Base-by-base conservation (phyloP, 2,113 vertebrate species). In the Cyprinodon brontotheroides region DNA sequence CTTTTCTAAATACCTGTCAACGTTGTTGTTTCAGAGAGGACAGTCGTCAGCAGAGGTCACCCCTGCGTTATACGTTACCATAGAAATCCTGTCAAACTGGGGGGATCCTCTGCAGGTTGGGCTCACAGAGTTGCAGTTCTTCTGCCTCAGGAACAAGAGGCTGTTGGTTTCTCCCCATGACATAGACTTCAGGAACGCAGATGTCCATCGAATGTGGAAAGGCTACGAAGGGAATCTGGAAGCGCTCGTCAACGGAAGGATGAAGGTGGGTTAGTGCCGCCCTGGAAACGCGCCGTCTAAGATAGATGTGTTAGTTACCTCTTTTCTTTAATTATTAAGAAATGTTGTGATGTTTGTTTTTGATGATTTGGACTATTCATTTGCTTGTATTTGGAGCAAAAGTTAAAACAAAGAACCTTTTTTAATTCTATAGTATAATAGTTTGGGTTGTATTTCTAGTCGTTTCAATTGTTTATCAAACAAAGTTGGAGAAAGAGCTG, bases 11-110 rank as follows among this genome's bases (percentile, higher is more conserved):
- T 64, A 40, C 20, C 43, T 74, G 40, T 71, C 70, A 50, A 86
- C 29, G 57, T 75, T 79, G 43, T 48, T 59, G n/a, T 79, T 68
- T 61, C 90, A 94, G 93, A 85, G 63, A 77, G 79, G 70, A 43
- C 84, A 70, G 39, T 68, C 82, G 6, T 85, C 82, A 7, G 83
- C 91, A 1, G 93, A 95, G 40, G 79, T 94, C 61, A 88, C 75
- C 8, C 94, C 96, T 20, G 92, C 95, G 4, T 57, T 97, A 70
- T 97, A 96, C 9, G 94, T 99, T 64, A 98, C 96, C 17, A 94
- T 99, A 95, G 97, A 99, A 82, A 95, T 99, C 86, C 89, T 97
- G 82, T 99, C 97, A 38, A 99, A 97, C 93, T 99, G 98, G 98
- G 98, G 98, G 48, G 89, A 92, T 61, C 20, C 72, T 0, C 37